These are phyloP conservation scores for Sturmia bella DNA, from an alignment of 2,888 invertebrate genomes.

Conservation along the genomic window DNA sequence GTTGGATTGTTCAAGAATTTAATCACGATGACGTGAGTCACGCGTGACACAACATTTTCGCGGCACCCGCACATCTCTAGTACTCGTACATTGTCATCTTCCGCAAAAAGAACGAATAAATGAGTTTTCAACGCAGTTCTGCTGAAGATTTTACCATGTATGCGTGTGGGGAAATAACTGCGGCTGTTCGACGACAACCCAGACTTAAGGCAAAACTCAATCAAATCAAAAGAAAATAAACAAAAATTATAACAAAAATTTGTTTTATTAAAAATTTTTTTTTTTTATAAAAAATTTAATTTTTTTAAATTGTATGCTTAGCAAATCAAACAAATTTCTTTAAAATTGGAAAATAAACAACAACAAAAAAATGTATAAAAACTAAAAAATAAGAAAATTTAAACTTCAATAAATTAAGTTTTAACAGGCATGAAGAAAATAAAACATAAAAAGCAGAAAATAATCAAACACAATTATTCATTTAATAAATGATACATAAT, in stretches of 20 bases:
- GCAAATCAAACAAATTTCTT: slow-evolving; percentile 50
- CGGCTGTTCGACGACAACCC: no score
- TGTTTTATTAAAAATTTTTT: slow-evolving; percentile 45
- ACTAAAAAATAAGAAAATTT: slow-evolving; percentile 41
- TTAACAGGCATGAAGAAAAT: slow-evolving; percentile 48
- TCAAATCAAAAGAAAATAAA: background rate
- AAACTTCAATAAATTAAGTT: slow-evolving; percentile 25
- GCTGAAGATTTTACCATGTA: no score
- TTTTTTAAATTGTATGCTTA: slow-evolving; percentile 28
- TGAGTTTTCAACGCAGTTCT: no score
- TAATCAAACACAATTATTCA: slow-evolving; percentile 40
- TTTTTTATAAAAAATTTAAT: slow-evolving; percentile 33
- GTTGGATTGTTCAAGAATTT: no score
- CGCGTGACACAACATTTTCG: no score
- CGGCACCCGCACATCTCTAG: no score
- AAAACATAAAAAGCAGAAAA: slow-evolving; percentile 22
- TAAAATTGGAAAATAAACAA: slow-evolving; percentile 39
- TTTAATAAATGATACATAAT: slow-evolving; percentile 32
- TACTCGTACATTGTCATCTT: no score
- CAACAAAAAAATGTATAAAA: slow-evolving; percentile 28
- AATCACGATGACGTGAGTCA: no score
- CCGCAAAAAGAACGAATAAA: no score
- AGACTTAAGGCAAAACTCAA: background rate
- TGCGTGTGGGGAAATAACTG: no score
- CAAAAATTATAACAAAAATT: slow-evolving; percentile 30